A percentile compares a stretch with the other conserved stretches of the same genome.
These are phyloP conservation scores for Aptenodytes forsteri DNA, from an alignment of 2,113 vertebrate genomes.

Conservation along the genomic window DNA sequence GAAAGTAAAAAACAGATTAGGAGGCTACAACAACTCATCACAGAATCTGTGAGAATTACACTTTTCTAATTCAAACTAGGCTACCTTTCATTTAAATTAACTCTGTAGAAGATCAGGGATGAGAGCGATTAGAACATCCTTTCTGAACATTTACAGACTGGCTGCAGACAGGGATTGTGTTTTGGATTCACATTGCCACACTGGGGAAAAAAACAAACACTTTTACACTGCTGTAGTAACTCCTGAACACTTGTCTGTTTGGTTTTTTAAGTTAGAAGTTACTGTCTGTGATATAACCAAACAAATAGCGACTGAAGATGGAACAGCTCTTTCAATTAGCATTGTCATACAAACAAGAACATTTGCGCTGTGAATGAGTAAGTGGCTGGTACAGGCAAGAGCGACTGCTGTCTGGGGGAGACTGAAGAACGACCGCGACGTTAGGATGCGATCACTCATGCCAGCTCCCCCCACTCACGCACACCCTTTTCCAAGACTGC, in stretches of 20 bases:
- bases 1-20: not conserved
- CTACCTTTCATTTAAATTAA: not conserved
- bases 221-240: not conserved
- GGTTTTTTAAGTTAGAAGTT: constrained; percentile 47
- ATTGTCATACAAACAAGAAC: constrained; percentile 18
- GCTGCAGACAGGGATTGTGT: not conserved
- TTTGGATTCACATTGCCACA: not conserved
- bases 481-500: not conserved
- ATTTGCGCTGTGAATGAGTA: constrained; percentile 13
- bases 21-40: not conserved
- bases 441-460: not conserved
- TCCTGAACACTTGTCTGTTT: constrained; percentile 33
- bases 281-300: constrained; percentile 26
- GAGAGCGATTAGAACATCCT: not conserved
- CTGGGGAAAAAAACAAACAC: not conserved
- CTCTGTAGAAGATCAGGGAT: not conserved
- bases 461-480: not conserved
- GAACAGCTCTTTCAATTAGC: constrained; percentile 39
- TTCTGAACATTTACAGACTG: not conserved
- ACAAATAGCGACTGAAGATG: constrained; percentile 27
- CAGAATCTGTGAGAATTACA: not conserved
- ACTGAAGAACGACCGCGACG: not conserved
- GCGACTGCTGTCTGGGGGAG: not conserved
- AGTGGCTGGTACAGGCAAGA: not conserved
- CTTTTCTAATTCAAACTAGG: not conserved